Evolutionary conservation across 2,888 invertebrate species (phyloP), one percentile per base, ranked within the genome.

Genomic region (Balanococcus diminutus): DNA sequence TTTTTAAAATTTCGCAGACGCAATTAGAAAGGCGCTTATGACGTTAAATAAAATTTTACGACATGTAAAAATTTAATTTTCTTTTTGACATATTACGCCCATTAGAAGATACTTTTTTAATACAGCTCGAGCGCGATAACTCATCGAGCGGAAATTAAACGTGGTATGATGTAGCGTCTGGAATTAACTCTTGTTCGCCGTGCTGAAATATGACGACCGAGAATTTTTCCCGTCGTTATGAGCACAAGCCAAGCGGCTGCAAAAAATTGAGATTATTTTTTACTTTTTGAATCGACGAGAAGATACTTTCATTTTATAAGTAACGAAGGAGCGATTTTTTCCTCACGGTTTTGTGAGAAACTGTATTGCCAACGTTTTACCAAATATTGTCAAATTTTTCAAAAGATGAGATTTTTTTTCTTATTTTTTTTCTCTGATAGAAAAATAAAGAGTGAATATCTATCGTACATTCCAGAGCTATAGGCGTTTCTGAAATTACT

Each of bases 91-190:
- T 75, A 75, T 75, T 75, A 75, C 75, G 32, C 32, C 75, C 32
- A 75, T 75, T 75, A 75, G 32, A n/a, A 36, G 75, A 75, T 67
- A 67, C 19, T 75, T 75, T 75, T 75, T 75, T 32, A 75, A 72
- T 72, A 72, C 75, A 32, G 25, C 32, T 75, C 19, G 28, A 67
- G n/a, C 75, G 36, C 75, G 75, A 75, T 75, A 32, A 75, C 32
- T 75, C 75, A 75, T 75, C 75, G 32, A 75, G 75, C 75, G 75
- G 75, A 75, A 75, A 75, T 75, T 75, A 32, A 75, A 75, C 75
- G 61, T 28, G 61, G 61, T 67, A 67, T 67, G 61, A 67, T 67
- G 14, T 67, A 67, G 25, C 25, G 61, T 67, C 28, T 28, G 11
- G 28, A 67, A 67, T 67, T 67, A 67, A 67, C 61, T 67, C 61